These are phyloP conservation scores for Nymphalis polychloros DNA, from an alignment of 2,888 invertebrate genomes.

Conservation along the genomic window DNA sequence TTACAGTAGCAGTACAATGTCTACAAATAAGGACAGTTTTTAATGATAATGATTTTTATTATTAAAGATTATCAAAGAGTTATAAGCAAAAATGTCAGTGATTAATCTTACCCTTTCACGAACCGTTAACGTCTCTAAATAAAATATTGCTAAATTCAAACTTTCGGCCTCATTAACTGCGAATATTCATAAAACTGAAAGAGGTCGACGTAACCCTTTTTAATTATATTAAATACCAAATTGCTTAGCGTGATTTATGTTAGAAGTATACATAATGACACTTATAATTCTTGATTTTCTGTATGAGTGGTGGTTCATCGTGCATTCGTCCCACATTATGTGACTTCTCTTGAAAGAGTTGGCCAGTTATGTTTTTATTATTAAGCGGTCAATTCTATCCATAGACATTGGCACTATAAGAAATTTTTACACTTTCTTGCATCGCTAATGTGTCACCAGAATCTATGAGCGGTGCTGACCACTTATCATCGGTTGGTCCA, in stretches of 20 bases:
- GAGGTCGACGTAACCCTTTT: slow-evolving; percentile 36
- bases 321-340: too few relatives aligned
- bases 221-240: slow-evolving; percentile 39
- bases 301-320: too few relatives aligned
- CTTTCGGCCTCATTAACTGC: slow-evolving; percentile 67
- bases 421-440: too few relatives aligned
- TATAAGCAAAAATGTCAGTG: slow-evolving; percentile 57
- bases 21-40: neutral
- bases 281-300: too few relatives aligned
- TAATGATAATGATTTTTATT: slow-evolving; percentile 7
- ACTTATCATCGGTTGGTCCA: too few relatives aligned
- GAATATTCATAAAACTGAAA: slow-evolving; percentile 52
- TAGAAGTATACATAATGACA: neutral
- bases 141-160: slow-evolving; percentile 55
- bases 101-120: slow-evolving; percentile 81
- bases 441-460: too few relatives aligned
- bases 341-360: too few relatives aligned
- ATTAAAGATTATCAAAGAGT: slow-evolving; percentile 19
- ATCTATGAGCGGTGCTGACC: too few relatives aligned
- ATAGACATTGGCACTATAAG: too few relatives aligned
- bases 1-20: neutral
- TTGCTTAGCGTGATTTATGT: slow-evolving; percentile 8
- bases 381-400: too few relatives aligned
- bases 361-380: too few relatives aligned
- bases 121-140: slow-evolving; percentile 60